A percentile compares a stretch with the other conserved stretches of the same genome.
phyloP scores from a whole-genome alignment of 2,888 invertebrate species.

The Hemistola chrysoprasaria region DNA sequence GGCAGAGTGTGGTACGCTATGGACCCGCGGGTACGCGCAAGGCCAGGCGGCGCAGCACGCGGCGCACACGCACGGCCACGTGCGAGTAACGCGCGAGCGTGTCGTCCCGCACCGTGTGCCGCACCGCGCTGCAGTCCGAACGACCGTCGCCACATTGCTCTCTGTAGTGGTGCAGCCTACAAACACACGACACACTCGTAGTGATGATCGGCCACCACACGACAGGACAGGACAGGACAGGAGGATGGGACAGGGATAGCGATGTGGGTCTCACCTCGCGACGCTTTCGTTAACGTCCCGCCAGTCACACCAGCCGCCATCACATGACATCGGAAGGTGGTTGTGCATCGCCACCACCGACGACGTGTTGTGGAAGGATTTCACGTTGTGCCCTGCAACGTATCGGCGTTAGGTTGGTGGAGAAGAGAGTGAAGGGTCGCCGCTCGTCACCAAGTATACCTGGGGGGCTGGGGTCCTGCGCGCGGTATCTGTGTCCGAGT shows the following conservation, averaged over 20 bases:
- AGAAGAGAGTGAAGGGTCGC: too few species aligned
- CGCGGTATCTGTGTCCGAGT: slow-evolving; percentile 21
- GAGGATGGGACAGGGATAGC: too few species aligned
- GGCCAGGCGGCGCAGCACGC: too few species aligned
- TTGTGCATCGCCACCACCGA: slow-evolving; percentile 23
- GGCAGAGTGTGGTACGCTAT: too few species aligned
- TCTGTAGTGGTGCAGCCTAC: slow-evolving; percentile 4
- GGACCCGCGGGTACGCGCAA: too few species aligned
- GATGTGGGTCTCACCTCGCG: background rate
- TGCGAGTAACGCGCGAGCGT: background rate
- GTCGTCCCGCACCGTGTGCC: background rate
- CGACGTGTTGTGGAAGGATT: slow-evolving; percentile 22
- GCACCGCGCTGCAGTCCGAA: background rate
- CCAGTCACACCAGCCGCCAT: background rate
- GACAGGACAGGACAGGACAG: too few species aligned
- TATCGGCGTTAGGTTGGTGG: too few species aligned
- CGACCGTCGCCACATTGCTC: background rate
- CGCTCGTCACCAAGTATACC: too few species aligned
- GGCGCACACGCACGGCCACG: background rate
- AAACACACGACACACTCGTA: background rate
- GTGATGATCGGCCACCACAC: too few species aligned
- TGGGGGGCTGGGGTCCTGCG: slow-evolving; percentile 4
- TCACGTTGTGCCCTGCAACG: slow-evolving; percentile 12
- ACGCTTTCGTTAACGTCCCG: background rate
- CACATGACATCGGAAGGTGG: slow-evolving; percentile 19